Conservation (phyloP, 2,113 vertebrate species). For the Glaucidium brasilianum region DNA sequence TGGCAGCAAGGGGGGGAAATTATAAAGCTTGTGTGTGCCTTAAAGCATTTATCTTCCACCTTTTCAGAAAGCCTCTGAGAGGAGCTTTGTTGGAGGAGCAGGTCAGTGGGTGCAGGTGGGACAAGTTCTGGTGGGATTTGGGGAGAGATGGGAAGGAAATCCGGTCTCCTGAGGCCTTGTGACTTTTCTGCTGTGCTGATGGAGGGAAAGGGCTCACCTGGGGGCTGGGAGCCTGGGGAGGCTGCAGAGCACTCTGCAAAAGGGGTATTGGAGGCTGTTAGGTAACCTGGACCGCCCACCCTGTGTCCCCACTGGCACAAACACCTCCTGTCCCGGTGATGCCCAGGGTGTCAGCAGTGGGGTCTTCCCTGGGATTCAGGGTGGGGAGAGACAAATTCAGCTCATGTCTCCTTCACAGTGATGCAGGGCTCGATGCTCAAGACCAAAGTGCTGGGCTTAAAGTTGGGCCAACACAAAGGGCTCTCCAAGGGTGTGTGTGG, state of each 20-base stretch:
- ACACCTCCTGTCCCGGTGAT: not conserved
- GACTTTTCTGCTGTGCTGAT: not conserved
- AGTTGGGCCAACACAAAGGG: not conserved
- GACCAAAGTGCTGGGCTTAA: not conserved
- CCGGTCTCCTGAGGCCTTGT: not conserved
- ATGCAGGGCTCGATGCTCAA: accelerated
- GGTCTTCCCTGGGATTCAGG: not conserved
- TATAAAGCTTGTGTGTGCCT: not conserved
- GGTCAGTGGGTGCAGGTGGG: not conserved
- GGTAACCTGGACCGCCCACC: not conserved
- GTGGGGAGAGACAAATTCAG: not conserved
- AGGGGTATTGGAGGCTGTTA: not conserved
- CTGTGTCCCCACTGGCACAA: not conserved
- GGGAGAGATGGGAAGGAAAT: not conserved
- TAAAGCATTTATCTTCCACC: not conserved
- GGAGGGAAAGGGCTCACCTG: not conserved
- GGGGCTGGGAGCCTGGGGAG: not conserved
- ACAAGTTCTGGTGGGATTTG: accelerated
- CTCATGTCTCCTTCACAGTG: accelerated
- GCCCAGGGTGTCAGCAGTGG: not conserved
- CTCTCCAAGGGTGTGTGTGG: accelerated
- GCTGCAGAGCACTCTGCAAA: not conserved
- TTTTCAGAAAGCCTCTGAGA: accelerated
- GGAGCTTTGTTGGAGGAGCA: not conserved
- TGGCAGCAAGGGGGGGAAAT: not conserved